phyloP scores from a whole-genome alignment of 2,113 vertebrate genomes.

The Cygnus buccinator region DNA sequence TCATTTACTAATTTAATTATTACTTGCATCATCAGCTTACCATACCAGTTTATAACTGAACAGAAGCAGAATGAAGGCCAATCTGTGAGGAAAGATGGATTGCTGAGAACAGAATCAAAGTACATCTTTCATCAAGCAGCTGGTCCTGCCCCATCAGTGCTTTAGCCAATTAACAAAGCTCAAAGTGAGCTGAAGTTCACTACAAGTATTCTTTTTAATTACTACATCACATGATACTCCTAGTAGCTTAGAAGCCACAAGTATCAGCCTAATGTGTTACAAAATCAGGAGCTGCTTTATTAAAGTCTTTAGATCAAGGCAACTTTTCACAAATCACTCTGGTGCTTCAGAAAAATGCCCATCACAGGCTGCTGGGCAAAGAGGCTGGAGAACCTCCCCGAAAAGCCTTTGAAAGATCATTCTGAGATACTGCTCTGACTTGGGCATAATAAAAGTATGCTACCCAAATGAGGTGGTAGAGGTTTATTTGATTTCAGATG shows the following conservation, averaged over 20 bases:
- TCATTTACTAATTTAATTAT: neutral
- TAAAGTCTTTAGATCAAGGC: neutral
- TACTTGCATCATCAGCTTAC: neutral
- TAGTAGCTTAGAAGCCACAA: neutral
- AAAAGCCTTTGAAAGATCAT: neutral
- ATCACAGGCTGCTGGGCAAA: neutral
- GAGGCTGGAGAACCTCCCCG: neutral
- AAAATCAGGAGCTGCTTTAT: neutral
- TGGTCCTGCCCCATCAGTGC: neutral
- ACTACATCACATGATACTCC: neutral
- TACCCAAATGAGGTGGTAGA: neutral
- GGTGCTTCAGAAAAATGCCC: neutral
- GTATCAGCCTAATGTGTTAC: neutral
- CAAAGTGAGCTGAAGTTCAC: neutral
- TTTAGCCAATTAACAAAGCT: neutral
- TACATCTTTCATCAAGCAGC: neutral
- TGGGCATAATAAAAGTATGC: neutral
- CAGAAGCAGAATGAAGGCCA: neutral
- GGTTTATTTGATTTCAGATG: conserved; percentile 32
- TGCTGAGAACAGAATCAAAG: neutral
- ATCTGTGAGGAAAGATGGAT: neutral
- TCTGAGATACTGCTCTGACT: neutral
- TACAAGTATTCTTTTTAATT: neutral
- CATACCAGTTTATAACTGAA: neutral
- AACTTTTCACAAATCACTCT: neutral